Percentiles rank a stretch among this genome's conserved stretches.
Conservation (phyloP, 2,888 invertebrate genomes). For the Tipula vernalis region DNA sequence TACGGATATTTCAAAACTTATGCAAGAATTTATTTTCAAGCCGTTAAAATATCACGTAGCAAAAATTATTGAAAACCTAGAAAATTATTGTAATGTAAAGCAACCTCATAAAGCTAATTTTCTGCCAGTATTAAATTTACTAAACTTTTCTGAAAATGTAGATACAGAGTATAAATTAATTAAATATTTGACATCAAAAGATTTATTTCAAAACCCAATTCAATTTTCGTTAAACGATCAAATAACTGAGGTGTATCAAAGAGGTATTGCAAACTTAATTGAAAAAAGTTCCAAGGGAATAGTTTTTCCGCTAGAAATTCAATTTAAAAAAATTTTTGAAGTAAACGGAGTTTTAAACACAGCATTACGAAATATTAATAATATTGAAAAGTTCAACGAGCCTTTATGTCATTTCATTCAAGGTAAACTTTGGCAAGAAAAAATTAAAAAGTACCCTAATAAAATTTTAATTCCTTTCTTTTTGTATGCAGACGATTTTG, state of each 20-base stretch:
- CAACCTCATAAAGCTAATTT: background rate
- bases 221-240: too few relatives aligned
- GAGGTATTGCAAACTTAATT: too few relatives aligned
- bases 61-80: background rate
- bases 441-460: background rate
- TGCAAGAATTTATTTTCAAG: background rate
- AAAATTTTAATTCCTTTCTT: background rate
- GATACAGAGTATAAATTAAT: background rate
- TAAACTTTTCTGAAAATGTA: background rate
- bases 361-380: too few relatives aligned
- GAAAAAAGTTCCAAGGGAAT: too few relatives aligned
- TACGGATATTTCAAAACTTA: background rate
- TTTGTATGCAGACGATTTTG: background rate
- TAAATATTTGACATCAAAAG: background rate
- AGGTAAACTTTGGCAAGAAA: background rate
- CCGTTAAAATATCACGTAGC: background rate
- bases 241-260: too few relatives aligned
- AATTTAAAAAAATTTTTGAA: too few relatives aligned
- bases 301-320: too few relatives aligned
- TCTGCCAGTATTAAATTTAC: background rate
- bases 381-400: background rate
- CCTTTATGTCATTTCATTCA: background rate
- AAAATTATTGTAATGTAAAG: background rate
- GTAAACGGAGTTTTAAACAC: too few relatives aligned
- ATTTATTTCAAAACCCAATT: background rate